phyloP scores from a whole-genome alignment of 35 echinoderm and acorn worm genomes.

The Hemicentrotus pulcherrimus region DNA sequence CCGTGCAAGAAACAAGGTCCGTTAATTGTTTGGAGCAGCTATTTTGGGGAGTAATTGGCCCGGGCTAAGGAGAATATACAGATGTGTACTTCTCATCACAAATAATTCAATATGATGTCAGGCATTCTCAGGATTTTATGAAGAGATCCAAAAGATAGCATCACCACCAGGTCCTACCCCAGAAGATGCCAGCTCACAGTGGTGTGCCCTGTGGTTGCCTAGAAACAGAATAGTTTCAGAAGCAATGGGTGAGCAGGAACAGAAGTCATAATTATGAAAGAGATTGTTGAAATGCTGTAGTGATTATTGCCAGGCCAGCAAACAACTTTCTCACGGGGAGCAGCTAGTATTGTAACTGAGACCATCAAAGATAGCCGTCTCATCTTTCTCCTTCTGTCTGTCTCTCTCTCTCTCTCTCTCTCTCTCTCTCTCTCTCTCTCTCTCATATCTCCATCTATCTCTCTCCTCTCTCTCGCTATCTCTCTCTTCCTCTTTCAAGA shows the following conservation, averaged over 20 bases:
- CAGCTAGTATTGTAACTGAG: not conserved
- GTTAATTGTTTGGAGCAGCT: constrained; percentile 56
- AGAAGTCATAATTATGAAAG: constrained; percentile 41
- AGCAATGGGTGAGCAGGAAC: constrained; percentile 9
- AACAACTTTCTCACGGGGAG: not conserved
- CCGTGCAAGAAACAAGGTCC: constrained; percentile 37
- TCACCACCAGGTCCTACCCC: constrained; percentile 32
- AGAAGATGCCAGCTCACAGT: constrained; percentile 42
- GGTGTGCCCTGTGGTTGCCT: constrained; percentile 24
- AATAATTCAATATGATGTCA: constrained; percentile 62
- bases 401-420: too few relatives aligned
- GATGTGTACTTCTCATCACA: constrained; percentile 60
- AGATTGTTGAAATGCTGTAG: not conserved
- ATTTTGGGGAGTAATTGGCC: constrained; percentile 55
- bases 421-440: too few relatives aligned
- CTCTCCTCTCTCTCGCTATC: too few relatives aligned
- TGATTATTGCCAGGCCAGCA: constrained; percentile 9
- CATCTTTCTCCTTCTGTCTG: too few relatives aligned
- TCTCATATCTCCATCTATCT: too few relatives aligned
- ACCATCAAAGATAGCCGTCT: not conserved
- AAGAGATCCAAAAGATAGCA: constrained; percentile 41
- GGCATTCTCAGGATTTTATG: constrained; percentile 37
- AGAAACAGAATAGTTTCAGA: constrained; percentile 47
- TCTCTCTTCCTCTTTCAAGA: not conserved
- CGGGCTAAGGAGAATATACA: constrained; percentile 56